Base-by-base conservation (phyloP, 2,113 vertebrate species). In the Genyomyrus donnyi region DNA sequence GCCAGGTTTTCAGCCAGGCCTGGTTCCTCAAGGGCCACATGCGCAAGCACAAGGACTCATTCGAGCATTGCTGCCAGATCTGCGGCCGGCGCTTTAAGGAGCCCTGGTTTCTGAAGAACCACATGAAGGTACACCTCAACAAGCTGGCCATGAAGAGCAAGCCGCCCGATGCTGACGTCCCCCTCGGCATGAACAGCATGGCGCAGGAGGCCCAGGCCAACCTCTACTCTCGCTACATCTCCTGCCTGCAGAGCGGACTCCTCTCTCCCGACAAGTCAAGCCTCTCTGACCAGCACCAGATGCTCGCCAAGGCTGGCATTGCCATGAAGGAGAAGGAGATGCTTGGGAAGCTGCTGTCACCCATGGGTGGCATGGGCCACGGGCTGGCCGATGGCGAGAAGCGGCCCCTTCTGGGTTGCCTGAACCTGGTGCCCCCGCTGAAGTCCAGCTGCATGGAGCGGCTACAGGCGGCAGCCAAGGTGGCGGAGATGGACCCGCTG, bases 21-120 rank as follows among this genome's bases (percentile, higher is more conserved):
- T 99, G 98, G 98, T 99, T 99, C 95, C 96, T 99, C 0, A 99
- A 99, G 93, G 98, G 98, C 90, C 98, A 99, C 95, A 99, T 99
- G 98, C 96, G 98, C 84, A 99, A 99, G 94, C 98, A 99, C 96
- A 99, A 99, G 91, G 98, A 99, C 94, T 99, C 98, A 21, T 99
- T 99, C 90, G 98, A 99, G 91, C 98, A 99, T 94, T 98, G 97
- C 95, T 99, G 98, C 93, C 98, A 99, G 95, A 99, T 99, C 91
- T 99, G 98, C 0, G 98, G 98, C 89, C 97, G 98, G 70, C 97
- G 98, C 91, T 99, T 99, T 94, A 99, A 99, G 89, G 98, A 99
- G 93, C 98, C 98, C 87, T 99, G 98, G 98, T 99, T 99, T 93
- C 97, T 99, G 62, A 99, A 99, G 94, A 99, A 99, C 91, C 98